Percentiles rank a stretch among this genome's conserved stretches.
Conservation (phyloP, 1,140 invertebrate species). For the Camponotus vicinus region DNA sequence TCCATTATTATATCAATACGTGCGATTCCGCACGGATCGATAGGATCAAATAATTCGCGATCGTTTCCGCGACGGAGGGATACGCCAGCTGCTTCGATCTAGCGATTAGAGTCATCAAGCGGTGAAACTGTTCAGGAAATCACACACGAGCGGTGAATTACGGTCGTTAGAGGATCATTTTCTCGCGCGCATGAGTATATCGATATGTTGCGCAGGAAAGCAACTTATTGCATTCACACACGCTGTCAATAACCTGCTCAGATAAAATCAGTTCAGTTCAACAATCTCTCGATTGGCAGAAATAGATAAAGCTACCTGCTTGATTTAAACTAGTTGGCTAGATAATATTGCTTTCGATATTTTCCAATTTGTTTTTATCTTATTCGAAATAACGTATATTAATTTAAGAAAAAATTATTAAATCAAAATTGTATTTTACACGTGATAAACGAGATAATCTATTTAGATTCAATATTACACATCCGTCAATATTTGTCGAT, state of each 20-base stretch:
- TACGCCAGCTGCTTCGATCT: conserved; percentile 38
- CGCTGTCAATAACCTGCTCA: conserved; percentile 45
- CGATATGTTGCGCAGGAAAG: conserved; percentile 38
- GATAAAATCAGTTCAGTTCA: conserved; percentile 49
- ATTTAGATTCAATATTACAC: conserved; percentile 13
- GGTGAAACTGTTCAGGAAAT: conserved; percentile 47
- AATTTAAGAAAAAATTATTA: neutral
- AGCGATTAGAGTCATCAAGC: conserved; percentile 21
- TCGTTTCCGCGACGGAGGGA: conserved; percentile 13
- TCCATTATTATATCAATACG: conserved; percentile 17
- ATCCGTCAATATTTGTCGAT: conserved; percentile 23
- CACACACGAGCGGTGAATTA: conserved; percentile 45
- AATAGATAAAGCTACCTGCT: conserved; percentile 4
- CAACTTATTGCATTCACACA: conserved; percentile 1
- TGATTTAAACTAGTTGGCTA: conserved; percentile 20
- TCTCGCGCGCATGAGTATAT: conserved; percentile 33
- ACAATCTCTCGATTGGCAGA: conserved; percentile 29
- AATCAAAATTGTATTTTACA: neutral
- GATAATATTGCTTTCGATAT: conserved; percentile 2
- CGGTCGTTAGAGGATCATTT: conserved; percentile 52
- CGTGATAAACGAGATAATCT: neutral
- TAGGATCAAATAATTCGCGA: conserved; percentile 17
- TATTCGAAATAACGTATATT: neutral
- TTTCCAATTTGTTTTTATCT: neutral
- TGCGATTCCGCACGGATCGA: conserved; percentile 7